Conservation (phyloP, 2,888 invertebrate genomes). For the Trichogramma dendrolimi region DNA sequence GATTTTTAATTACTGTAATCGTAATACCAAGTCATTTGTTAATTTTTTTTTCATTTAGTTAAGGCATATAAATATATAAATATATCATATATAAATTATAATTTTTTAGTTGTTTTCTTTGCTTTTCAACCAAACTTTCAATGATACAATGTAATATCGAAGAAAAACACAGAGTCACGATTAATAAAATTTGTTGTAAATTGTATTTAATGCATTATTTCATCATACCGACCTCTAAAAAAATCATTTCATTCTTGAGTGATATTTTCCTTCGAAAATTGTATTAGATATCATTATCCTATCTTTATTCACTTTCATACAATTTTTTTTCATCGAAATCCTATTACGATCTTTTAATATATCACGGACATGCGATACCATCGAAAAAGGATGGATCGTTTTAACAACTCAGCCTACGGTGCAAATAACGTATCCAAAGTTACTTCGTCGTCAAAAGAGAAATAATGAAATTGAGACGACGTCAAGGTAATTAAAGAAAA, state of each 20-base stretch:
- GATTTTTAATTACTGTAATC: slow-evolving; percentile 18
- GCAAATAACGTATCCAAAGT: too few species aligned
- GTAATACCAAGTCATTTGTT: slow-evolving; percentile 29
- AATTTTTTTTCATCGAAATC: too few species aligned
- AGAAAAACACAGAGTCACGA: slow-evolving; percentile 23
- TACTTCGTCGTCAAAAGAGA: too few species aligned
- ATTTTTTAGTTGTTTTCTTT: slow-evolving; percentile 25
- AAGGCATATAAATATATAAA: slow-evolving; percentile 16
- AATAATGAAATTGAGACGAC: too few species aligned
- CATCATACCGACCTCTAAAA: neutral
- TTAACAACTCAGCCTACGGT: too few species aligned
- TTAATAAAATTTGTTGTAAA: slow-evolving; percentile 30
- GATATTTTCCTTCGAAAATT: neutral
- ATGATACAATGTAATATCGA: slow-evolving; percentile 23
- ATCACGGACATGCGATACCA: too few species aligned
- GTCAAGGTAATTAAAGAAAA: too few species aligned
- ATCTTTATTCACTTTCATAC: too few species aligned
- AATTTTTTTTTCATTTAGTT: slow-evolving; percentile 27
- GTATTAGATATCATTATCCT: too few species aligned
- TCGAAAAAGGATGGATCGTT: too few species aligned
- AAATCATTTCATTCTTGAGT: neutral
- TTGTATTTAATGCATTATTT: slow-evolving; percentile 8
- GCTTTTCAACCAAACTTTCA: slow-evolving; percentile 20
- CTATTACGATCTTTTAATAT: too few species aligned
- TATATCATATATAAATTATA: neutral